These are phyloP conservation scores for human (Homo sapiens) DNA, from an alignment of 2,113 vertebrate genomes.

Conservation along the genomic window DNA sequence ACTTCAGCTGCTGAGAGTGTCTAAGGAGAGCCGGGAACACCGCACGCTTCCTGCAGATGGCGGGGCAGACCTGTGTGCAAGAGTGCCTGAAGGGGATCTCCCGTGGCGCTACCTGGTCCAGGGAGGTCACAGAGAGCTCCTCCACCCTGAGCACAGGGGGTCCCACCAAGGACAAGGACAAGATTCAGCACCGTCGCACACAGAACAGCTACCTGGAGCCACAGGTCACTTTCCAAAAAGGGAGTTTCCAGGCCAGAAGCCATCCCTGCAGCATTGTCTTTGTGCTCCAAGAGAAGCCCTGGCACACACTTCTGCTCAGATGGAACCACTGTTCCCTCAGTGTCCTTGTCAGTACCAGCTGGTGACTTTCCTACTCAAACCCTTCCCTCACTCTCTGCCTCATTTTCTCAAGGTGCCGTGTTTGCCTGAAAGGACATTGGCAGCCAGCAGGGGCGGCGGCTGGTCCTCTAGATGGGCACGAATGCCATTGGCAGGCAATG, in stretches of 20 bases:
- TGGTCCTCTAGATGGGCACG: constrained; percentile 89
- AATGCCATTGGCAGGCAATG: constrained; percentile 89
- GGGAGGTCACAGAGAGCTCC: constrained; percentile 91
- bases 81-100: background rate
- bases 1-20: background rate
- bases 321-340: constrained; percentile 87
- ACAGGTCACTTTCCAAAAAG: constrained; percentile 93
- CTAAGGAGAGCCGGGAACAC: background rate
- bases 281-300: constrained; percentile 88
- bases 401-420: constrained; percentile 82
- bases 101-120: constrained; percentile 74
- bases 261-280: constrained; percentile 90
- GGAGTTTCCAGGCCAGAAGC: constrained; percentile 91
- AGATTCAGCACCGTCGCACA: constrained; percentile 91
- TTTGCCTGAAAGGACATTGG: constrained; percentile 91
- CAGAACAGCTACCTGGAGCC: constrained; percentile 91
- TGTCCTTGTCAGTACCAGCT: constrained; percentile 91
- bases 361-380: constrained; percentile 76
- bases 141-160: constrained; percentile 89
- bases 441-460: constrained; percentile 86
- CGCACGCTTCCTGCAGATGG: background rate
- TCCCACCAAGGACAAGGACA: constrained; percentile 92
- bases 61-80: background rate
- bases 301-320: constrained; percentile 87
- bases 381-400: background rate